Conservation (phyloP, 2,888 invertebrate species). For the Torymus auratus region DNA sequence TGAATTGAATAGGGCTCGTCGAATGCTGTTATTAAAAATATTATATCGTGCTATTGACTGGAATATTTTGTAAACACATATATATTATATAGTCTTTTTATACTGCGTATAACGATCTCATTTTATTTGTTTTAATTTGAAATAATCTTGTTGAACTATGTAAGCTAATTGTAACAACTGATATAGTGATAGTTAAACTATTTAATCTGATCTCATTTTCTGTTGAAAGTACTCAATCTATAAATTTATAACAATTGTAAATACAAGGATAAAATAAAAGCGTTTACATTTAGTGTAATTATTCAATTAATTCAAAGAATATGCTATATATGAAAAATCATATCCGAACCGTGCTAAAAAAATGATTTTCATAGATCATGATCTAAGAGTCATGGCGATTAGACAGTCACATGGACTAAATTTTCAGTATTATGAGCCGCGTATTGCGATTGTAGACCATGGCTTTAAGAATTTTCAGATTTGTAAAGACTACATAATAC, state of each 20-base stretch:
- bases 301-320: no score
- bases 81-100: constrained; percentile 27
- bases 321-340: no score
- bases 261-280: constrained; percentile 6
- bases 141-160: neutral
- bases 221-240: neutral
- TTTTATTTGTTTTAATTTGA: neutral
- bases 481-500: no score
- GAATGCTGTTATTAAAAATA: constrained; percentile 11
- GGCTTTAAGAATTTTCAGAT: no score
- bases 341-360: no score
- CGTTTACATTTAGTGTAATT: neutral
- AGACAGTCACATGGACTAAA: no score
- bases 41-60: constrained; percentile 20
- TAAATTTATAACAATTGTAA: constrained; percentile 19
- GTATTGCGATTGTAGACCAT: no score
- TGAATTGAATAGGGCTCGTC: constrained; percentile 19
- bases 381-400: no score
- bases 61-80: constrained; percentile 33
- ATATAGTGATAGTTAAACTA: neutral
- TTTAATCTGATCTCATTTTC: constrained; percentile 16
- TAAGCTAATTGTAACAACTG: no score
- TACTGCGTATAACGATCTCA: neutral
- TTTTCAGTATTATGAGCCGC: no score
- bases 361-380: no score